Conservation (phyloP, 2,797 vertebrate species). For the Pogonophryne albipinna region DNA sequence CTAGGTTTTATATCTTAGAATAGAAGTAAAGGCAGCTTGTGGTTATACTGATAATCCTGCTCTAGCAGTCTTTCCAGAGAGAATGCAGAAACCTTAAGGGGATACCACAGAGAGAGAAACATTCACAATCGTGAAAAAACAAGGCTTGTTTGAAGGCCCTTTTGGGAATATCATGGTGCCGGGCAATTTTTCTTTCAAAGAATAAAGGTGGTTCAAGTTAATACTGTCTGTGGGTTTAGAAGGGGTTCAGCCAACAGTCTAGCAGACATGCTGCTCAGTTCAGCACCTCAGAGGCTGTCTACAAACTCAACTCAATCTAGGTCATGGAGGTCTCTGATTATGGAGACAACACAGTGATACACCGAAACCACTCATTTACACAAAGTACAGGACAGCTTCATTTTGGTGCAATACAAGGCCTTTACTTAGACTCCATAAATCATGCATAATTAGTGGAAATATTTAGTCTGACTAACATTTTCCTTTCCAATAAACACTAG, state of each 20-base stretch:
- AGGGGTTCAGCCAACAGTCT: constrained; percentile 81
- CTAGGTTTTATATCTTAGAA: constrained; percentile 72
- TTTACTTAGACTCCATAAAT: constrained; percentile 70
- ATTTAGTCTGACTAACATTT: constrained; percentile 79
- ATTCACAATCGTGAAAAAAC: constrained; percentile 82
- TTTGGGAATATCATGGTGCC: constrained; percentile 85
- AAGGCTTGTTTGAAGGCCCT: constrained; percentile 85
- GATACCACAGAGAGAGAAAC: constrained; percentile 83
- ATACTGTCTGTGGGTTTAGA: constrained; percentile 82
- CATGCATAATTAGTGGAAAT: constrained; percentile 75
- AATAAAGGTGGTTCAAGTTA: constrained; percentile 84
- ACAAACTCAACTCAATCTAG: constrained; percentile 72
- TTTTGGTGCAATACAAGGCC: constrained; percentile 54
- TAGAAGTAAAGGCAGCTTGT: constrained; percentile 72
- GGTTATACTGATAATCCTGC: constrained; percentile 77
- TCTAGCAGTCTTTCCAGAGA: constrained; percentile 73
- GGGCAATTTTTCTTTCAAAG: constrained; percentile 86
- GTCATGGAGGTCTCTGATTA: constrained; percentile 80
- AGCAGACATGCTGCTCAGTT: constrained; percentile 77
- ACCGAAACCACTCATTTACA: constrained; percentile 68
- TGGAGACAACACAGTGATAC: constrained; percentile 67
- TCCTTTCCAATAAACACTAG: constrained; percentile 66
- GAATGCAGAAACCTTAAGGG: constrained; percentile 81
- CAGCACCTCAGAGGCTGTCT: constrained; percentile 80
- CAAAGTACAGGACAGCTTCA: constrained; percentile 74